phyloP scores from a whole-genome alignment of 2,113 vertebrate genomes.

The Istiophorus platypterus region DNA sequence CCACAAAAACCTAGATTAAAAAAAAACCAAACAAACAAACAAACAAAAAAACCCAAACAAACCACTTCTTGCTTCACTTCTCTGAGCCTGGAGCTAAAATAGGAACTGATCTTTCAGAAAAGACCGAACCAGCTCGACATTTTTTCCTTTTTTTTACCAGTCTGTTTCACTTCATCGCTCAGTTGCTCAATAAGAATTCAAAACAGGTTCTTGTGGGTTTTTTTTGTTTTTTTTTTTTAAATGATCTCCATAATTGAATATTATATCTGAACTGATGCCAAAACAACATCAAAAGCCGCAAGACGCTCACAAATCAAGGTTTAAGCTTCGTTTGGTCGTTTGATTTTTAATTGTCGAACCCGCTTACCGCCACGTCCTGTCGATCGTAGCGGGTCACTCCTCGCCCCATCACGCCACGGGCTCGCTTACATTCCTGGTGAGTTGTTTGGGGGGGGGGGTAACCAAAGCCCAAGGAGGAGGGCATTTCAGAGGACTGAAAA shows the following conservation, averaged over 20 bases:
- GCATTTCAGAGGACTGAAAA: background rate
- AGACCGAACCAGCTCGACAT: background rate
- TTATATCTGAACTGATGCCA: background rate
- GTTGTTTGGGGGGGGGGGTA: background rate
- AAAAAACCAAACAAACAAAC: too few relatives aligned
- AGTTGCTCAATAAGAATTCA: background rate
- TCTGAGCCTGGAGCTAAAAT: background rate
- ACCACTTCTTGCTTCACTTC: too few relatives aligned
- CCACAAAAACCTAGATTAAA: background rate
- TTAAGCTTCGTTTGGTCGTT: too few relatives aligned
- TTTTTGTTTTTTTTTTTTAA: background rate
- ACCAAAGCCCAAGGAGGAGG: background rate
- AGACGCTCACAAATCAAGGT: background rate
- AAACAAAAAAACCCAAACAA: too few relatives aligned
- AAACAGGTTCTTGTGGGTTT: background rate
- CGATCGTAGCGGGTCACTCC: too few relatives aligned
- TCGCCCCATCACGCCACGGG: too few relatives aligned
- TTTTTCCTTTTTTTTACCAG: background rate
- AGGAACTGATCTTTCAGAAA: background rate
- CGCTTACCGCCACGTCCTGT: too few relatives aligned
- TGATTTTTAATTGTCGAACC: too few relatives aligned
- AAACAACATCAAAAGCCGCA: background rate
- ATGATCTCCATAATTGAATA: background rate
- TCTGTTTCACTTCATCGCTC: background rate
- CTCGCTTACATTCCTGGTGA: conserved; percentile 51